Base-by-base conservation (phyloP, 2,113 vertebrate genomes). In the Macaca mulatta region DNA sequence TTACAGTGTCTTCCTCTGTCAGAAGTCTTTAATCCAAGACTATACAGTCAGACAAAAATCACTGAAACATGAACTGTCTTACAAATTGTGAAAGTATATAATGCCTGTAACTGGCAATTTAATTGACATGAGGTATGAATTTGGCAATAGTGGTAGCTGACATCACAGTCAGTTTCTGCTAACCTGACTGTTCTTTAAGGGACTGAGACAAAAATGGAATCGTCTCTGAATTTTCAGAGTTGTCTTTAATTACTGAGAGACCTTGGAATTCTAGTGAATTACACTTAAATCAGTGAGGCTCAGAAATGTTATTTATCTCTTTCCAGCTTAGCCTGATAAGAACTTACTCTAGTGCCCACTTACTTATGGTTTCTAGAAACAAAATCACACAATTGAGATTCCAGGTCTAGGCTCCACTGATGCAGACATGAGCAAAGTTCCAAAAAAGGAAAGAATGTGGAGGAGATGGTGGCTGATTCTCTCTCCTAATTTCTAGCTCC, bases 301-400 rank as follows among this genome's bases (percentile, higher is more conserved):
- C 59, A 88, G 40, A 80, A 93, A 94, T 70, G 48, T 70, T 81
- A 40, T 16, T 83, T 96, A 16, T 77, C 16, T 95, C 35, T 86
- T 90, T 75, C 57, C 40, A 59, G 13, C 45, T 59, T 23, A 93
- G 38, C 17, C 61, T 40, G 61, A 35, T 57, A 69, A 90, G 7
- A 57, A 69, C 38, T 20, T 38, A 16, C 67, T 50, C 40, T 5
- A 59, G 59, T 30, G 45, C 12, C 45, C 32, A 32, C 35, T 80
- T 22, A 88, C 8, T n/a, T 84, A 14, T 12, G 6, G 38, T 80
- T 93, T 94, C 85, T 55, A 55, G 77, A 94, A 96, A 94, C 43
- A 55, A n/a, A 59, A 50, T 48, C 32, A 91, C 2, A 50, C 70
- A 84, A n/a, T 6, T 43, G 18, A 96, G 55, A 11, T 85, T 96